A percentile compares a stretch with the other conserved stretches of the same genome.
Conservation (phyloP, 1,140 invertebrate genomes). For the Rhagoletis zephyria region DNA sequence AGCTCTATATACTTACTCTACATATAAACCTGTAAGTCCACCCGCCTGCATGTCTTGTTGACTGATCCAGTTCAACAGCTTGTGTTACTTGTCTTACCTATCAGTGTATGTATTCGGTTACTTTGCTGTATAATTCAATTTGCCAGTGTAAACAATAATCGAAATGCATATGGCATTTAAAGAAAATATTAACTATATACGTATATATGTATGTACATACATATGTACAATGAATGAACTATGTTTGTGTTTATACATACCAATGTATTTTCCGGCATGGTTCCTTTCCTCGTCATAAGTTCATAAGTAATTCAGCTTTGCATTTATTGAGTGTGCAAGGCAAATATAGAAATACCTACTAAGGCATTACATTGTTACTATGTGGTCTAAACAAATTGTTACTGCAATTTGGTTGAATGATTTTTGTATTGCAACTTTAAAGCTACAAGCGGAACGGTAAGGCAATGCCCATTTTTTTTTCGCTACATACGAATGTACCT, state of each 20-base stretch:
- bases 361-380: too few relatives aligned
- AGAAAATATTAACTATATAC: neutral
- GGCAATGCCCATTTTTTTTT: conserved; percentile 12
- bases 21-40: neutral
- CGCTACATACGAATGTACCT: neutral
- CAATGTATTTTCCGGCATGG: neutral
- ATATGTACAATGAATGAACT: neutral
- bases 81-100: neutral
- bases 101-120: neutral
- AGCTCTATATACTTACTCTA: neutral
- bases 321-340: neutral
- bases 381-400: conserved; percentile 5
- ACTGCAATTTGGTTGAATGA: conserved; percentile 14
- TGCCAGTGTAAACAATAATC: conserved; percentile 2
- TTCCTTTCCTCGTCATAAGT: conserved; percentile 2
- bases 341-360: neutral
- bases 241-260: neutral
- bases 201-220: neutral
- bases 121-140: neutral
- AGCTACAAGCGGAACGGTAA: conserved; percentile 27
- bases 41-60: neutral
- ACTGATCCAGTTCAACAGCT: conserved; percentile 37
- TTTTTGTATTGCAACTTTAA: conserved; percentile 6
- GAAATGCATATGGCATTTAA: conserved; percentile 25
- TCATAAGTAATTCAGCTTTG: conserved; percentile 17